phyloP scores from a whole-genome alignment of 2,797 vertebrate genomes.

The Pipistrellus pipistrellus region DNA sequence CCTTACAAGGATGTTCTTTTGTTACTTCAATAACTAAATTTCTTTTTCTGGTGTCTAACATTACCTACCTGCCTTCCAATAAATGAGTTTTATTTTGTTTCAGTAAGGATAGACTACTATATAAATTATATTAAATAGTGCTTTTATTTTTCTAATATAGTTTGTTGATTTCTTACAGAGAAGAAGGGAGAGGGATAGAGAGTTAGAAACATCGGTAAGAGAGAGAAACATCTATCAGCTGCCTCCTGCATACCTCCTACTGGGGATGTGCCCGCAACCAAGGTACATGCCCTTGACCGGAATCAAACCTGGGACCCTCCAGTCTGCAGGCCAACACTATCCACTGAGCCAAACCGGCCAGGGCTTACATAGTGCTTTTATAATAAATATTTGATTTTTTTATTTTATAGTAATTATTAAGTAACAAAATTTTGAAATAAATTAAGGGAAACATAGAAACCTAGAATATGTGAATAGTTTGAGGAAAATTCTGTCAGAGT shows the following conservation, averaged over 20 bases:
- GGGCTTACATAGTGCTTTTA: no score
- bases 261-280: no score
- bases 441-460: constrained; percentile 37
- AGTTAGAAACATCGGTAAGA: no score
- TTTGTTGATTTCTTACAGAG: no score
- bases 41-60: constrained; percentile 38
- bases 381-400: constrained; percentile 6
- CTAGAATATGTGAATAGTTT: not conserved
- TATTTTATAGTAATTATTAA: constrained; percentile 37
- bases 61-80: not conserved
- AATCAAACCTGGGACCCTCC: no score
- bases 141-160: not conserved
- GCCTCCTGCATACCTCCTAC: no score
- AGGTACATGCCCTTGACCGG: no score
- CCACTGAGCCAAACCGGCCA: no score
- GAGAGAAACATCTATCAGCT: no score
- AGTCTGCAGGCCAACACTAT: no score
- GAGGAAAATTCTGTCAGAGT: not conserved
- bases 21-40: constrained; percentile 8
- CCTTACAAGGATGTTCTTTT: constrained; percentile 7
- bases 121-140: constrained; percentile 22
- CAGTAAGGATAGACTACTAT: not conserved
- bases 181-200: no score
- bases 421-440: constrained; percentile 32
- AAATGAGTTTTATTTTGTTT: constrained; percentile 36